A percentile compares a stretch with the other conserved stretches of the same genome.
phyloP scores from a whole-genome alignment of 37 sponge, comb jelly and placozoan genomes.

The Tethya wilhelma region DNA sequence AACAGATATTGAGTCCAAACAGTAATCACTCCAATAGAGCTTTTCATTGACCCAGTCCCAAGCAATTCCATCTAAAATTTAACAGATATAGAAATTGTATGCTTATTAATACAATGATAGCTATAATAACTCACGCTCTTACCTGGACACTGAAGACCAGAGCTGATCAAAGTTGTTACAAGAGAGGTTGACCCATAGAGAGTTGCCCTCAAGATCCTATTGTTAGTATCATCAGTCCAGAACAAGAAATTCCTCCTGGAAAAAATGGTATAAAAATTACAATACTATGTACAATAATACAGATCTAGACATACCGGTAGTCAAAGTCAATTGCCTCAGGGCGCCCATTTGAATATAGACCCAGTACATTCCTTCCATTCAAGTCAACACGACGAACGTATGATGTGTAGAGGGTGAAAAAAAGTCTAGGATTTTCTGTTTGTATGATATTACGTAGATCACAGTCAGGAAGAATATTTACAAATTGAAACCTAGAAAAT shows the following conservation, averaged over 20 bases:
- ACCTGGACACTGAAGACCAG: constrained; percentile 14
- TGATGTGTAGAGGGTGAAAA: neutral
- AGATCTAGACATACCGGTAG: neutral
- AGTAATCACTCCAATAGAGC: constrained; percentile 43
- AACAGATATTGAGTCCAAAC: constrained; percentile 15
- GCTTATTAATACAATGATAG: neutral
- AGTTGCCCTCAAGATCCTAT: constrained; percentile 6
- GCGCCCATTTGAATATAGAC: neutral
- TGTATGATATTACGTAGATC: neutral
- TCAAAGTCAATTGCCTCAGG: constrained; percentile 15
- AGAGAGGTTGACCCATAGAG: neutral
- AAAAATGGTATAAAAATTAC: neutral
- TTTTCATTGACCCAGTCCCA: constrained; percentile 55
- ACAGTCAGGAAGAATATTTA: no score
- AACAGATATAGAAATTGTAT: neutral
- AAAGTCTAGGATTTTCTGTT: constrained; percentile 5
- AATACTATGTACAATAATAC: neutral
- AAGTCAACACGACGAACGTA: constrained; percentile 17
- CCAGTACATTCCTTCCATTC: neutral
- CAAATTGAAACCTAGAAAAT: neutral
- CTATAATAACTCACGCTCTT: neutral
- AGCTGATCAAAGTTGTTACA: neutral
- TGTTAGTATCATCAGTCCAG: constrained; percentile 27
- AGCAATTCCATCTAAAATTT: constrained; percentile 32
- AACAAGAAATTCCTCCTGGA: constrained; percentile 1